Evolutionary conservation across 2,888 invertebrate species (phyloP), one percentile per base, ranked within the genome.

Genomic region (Lasiommata megera): DNA sequence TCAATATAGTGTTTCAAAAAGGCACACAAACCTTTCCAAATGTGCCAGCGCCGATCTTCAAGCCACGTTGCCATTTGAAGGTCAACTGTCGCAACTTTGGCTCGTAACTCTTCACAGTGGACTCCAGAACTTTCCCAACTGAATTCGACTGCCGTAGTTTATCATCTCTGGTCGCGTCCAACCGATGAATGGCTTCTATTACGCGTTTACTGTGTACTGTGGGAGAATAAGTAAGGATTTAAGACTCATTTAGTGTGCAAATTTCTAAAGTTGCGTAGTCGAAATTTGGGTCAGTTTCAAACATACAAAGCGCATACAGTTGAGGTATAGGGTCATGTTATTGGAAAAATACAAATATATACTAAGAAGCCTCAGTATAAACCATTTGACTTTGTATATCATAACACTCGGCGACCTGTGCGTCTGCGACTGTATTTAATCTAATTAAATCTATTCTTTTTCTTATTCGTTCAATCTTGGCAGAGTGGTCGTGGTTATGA

Each of bases 61-160:
- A 95, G 3, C 98, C 98, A 11, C 97, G 92, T 88, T 98, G 98
- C 98, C 98, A 98, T 58, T 96, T 95, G 87, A 98, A 98, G 64
- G 95, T 95, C 41, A 98, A 96, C 74, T 95, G 94, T 29, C 95
- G 87, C 8, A 96, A 93, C 65, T 94, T 93, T 56, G 97, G 94
- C 67, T 94, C 94, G 73, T 94, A 93, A 78, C 93, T 93, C 70
- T 68, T 90, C 70, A 71, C 84, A 61, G 79, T 69, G 1, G 80
- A 74, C 12, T 71, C 77, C 53, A 83, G 73, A 47, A 83, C 88
- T 17, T 75, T 71, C 0, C 91, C 91, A 29, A 91, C 85, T 3
- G 73, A 70, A 52, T 68, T 74, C 54, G 79, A 69, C 53, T 86
- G 85, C 40, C 92, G 87, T 37, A 96, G 84, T 52, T 86, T 85